Percentiles rank a stretch among this genome's conserved stretches.
These are phyloP conservation scores for Hydrotaea diabolus DNA, from an alignment of 2,888 invertebrate species.

Conservation along the genomic window DNA sequence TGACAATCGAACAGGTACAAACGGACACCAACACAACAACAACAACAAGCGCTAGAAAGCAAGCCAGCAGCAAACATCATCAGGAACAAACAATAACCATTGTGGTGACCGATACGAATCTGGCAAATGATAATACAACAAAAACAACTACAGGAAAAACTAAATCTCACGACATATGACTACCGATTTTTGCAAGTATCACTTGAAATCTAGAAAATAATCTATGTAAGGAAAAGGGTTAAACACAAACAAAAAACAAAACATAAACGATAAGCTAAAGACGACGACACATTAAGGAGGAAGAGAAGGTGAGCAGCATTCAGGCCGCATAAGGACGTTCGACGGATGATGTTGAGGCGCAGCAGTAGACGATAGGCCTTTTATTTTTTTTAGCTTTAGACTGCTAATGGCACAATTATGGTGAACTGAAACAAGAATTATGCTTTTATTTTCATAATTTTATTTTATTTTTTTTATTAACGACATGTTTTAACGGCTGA, in stretches of 20 bases:
- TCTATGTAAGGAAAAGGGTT: conserved; percentile 70
- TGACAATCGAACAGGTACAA: conserved; percentile 61
- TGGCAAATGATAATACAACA: conserved; percentile 51
- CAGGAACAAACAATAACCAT: conserved; percentile 70
- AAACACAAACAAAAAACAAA: conserved; percentile 39
- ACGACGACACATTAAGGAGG: neutral
- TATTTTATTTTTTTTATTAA: too few relatives aligned
- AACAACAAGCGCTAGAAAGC: conserved; percentile 24
- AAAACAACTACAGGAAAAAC: conserved; percentile 65
- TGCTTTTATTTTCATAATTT: too few relatives aligned
- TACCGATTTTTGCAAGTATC: conserved; percentile 79
- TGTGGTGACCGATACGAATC: conserved; percentile 64
- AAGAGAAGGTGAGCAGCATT: neutral
- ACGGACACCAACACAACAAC: conserved; percentile 72
- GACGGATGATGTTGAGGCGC: too few relatives aligned
- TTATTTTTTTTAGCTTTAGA: too few relatives aligned
- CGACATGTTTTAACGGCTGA: too few relatives aligned
- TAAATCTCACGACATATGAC: conserved; percentile 77
- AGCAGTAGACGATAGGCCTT: neutral
- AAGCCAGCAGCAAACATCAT: conserved; percentile 58
- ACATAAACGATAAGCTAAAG: too few relatives aligned
- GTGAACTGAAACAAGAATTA: neutral
- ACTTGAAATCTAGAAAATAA: conserved; percentile 76
- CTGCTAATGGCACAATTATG: neutral
- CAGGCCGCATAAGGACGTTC: too few relatives aligned